A percentile compares a stretch with the other conserved stretches of the same genome.
phyloP scores from a whole-genome alignment of 2,888 invertebrate species.

The Copidosoma aretas region DNA sequence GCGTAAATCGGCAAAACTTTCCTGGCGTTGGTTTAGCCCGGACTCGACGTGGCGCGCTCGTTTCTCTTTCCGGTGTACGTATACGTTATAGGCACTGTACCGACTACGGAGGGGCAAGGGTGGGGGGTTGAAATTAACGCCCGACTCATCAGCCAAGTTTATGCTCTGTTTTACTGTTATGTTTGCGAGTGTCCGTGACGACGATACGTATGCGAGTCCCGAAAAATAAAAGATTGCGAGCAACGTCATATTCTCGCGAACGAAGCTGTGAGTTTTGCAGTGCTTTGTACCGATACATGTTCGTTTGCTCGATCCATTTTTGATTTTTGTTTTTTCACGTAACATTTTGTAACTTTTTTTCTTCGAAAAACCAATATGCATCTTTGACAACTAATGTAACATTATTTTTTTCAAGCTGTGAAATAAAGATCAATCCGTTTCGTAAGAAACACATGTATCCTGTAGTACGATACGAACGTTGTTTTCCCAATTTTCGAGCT shows the following conservation, averaged over 20 bases:
- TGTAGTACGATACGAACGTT: no score
- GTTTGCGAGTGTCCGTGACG: not conserved
- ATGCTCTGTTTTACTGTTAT: not conserved
- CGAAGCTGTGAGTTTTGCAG: not conserved
- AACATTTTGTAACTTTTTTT: no score
- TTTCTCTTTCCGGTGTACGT: not conserved
- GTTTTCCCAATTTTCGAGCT: no score
- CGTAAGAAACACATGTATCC: no score
- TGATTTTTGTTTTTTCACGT: no score
- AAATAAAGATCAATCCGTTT: no score
- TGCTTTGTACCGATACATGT: no score
- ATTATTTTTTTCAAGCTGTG: no score
- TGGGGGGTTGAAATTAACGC: not conserved
- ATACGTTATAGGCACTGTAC: not conserved
- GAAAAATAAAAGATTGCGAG: not conserved
- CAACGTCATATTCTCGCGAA: not conserved
- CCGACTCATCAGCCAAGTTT: not conserved
- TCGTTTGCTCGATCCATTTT: no score
- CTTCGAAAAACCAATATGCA: no score
- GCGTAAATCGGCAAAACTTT: not conserved
- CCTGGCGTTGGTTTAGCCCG: not conserved
- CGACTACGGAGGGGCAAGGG: no score
- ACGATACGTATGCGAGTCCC: not conserved
- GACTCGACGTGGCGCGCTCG: not conserved
- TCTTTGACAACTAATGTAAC: no score